These are phyloP conservation scores for Odontophorus gujanensis DNA, from an alignment of 2,113 vertebrate genomes.

Conservation along the genomic window DNA sequence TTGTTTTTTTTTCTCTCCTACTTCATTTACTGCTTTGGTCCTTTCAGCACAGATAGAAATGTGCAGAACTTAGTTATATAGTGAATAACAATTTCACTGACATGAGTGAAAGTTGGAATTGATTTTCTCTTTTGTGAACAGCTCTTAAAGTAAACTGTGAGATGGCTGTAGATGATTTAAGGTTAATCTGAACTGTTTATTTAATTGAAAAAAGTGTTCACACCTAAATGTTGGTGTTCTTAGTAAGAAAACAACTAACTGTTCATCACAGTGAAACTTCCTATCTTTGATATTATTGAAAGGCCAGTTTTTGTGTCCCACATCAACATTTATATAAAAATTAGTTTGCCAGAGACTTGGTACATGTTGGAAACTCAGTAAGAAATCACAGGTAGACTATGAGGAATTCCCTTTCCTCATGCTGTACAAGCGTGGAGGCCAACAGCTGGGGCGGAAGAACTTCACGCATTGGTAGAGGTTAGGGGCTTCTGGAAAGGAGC, in stretches of 20 bases:
- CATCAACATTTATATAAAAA: neutral
- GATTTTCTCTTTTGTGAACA: neutral
- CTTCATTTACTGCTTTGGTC: neutral
- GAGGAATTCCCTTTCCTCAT: neutral
- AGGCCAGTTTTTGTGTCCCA: neutral
- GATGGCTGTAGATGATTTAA: neutral
- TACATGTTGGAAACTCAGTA: neutral
- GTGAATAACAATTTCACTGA: neutral
- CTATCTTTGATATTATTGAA: neutral
- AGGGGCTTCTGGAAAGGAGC: no score
- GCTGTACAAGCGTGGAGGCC: no score
- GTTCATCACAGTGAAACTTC: neutral
- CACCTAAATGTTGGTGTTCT: neutral
- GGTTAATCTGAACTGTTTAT: neutral
- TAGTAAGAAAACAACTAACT: neutral
- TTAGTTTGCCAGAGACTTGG: neutral
- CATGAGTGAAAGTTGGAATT: neutral
- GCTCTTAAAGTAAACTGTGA: neutral
- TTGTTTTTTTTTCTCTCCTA: neutral
- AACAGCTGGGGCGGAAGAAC: no score
- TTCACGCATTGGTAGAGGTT: no score
- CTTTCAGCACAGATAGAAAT: neutral
- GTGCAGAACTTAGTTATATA: neutral
- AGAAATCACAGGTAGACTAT: neutral
- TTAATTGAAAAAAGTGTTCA: neutral